Evolutionary conservation across 2,888 invertebrate species (phyloP).

Genomic region (Argyra leucocephala): DNA sequence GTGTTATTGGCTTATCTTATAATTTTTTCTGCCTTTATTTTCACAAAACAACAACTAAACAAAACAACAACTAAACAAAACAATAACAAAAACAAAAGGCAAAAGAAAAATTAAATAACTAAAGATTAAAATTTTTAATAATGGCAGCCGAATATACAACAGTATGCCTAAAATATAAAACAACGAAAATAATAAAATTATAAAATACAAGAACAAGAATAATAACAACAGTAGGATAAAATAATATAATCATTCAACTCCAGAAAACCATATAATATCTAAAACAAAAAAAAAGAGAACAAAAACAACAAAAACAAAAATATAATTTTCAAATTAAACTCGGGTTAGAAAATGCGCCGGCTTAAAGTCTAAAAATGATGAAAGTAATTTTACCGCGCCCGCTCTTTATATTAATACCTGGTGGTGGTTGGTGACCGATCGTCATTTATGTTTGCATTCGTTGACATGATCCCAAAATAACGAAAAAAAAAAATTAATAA

Average conservation of each 20-base stretch:
- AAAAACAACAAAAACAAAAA: not conserved
- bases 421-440: not conserved
- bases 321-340: not conserved
- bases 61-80: too few relatives aligned
- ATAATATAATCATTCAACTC: too few relatives aligned
- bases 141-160: not conserved
- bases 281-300: not conserved
- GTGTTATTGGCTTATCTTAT: slow-evolving; percentile 4
- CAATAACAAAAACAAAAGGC: too few relatives aligned
- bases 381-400: not conserved
- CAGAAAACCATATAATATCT: too few relatives aligned
- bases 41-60: too few relatives aligned
- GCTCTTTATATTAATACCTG: not conserved
- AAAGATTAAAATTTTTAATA: not conserved
- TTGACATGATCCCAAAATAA: not conserved
- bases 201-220: not conserved
- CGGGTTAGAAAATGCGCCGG: not conserved
- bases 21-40: not conserved
- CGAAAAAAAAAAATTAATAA: not conserved
- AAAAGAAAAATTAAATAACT: too few relatives aligned
- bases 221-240: not conserved
- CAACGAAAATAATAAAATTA: not conserved
- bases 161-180: too few relatives aligned
- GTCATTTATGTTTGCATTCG: not conserved
- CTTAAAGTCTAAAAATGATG: not conserved